These are phyloP conservation scores for Melopsittacus undulatus DNA, from an alignment of 2,797 vertebrate species.

Conservation along the genomic window DNA sequence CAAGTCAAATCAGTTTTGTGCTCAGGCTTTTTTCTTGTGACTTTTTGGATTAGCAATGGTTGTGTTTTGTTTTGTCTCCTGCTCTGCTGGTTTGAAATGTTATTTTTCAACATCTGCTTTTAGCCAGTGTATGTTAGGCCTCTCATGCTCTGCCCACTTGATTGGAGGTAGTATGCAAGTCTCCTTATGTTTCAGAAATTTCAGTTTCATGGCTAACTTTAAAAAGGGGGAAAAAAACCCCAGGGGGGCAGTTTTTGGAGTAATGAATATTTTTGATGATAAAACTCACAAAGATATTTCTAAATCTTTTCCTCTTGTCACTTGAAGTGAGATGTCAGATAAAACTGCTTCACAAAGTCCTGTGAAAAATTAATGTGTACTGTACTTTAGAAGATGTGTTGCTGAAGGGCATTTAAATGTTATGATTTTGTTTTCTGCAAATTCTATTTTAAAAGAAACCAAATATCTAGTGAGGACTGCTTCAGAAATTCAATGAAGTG, in stretches of 20 bases:
- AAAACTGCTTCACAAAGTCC: background rate
- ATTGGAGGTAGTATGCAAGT: background rate
- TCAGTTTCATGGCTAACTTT: background rate
- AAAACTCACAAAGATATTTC: background rate
- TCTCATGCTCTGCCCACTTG: background rate
- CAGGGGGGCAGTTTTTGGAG: background rate
- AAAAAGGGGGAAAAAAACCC: background rate
- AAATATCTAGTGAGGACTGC: background rate
- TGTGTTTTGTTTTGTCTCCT: background rate
- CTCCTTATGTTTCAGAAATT: background rate
- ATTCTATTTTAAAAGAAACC: constrained; percentile 30
- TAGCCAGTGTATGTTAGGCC: background rate
- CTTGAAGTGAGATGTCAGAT: background rate
- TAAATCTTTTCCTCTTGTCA: background rate
- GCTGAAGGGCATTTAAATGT: constrained; percentile 25
- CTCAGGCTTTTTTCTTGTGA: background rate
- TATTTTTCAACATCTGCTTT: background rate
- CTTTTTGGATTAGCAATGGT: background rate
- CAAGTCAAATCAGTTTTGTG: background rate
- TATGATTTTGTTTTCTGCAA: constrained; percentile 2
- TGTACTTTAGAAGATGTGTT: constrained; percentile 34
- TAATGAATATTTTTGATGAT: background rate
- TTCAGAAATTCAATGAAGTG: background rate
- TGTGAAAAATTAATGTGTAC: constrained; percentile 33
- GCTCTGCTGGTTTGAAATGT: background rate